Evolutionary conservation across 2,797 vertebrate species (phyloP).

Genomic region (Neopelma chrysocephalum): DNA sequence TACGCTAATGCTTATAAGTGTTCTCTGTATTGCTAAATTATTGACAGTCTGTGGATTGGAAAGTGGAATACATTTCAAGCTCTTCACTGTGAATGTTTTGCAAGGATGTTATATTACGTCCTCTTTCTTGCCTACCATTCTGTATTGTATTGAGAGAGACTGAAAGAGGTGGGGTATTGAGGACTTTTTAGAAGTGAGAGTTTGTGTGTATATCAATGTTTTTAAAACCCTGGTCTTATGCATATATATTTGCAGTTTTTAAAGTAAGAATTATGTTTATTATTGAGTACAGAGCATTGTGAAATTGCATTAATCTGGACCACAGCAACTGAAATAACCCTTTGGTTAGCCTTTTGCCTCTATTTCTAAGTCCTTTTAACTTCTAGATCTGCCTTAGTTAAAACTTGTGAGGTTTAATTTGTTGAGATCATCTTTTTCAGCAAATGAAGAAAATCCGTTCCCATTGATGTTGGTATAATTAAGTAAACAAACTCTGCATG

Average conservation of each 20-base stretch:
- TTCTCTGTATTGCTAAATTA: accelerated
- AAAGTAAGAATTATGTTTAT: neutral
- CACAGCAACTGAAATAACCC: neutral
- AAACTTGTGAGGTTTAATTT: neutral
- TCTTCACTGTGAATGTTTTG: neutral
- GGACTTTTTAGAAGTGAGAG: neutral
- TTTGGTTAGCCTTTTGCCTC: neutral
- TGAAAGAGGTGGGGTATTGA: neutral
- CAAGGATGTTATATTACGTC: neutral
- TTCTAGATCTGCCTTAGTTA: neutral
- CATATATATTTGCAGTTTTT: neutral
- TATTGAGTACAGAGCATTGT: neutral
- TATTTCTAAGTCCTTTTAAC: neutral
- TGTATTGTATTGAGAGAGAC: neutral
- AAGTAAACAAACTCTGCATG: neutral
- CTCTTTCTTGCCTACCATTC: neutral
- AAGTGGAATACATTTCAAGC: neutral
- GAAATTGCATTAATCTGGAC: neutral
- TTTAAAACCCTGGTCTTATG: accelerated
- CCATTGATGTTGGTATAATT: neutral
- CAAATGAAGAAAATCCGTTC: neutral
- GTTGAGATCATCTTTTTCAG: neutral
- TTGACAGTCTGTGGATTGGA: neutral
- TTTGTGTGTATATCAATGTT: neutral
- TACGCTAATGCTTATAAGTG: neutral